phyloP scores from a whole-genome alignment of 2,888 invertebrate species.

The Autographa gamma region DNA sequence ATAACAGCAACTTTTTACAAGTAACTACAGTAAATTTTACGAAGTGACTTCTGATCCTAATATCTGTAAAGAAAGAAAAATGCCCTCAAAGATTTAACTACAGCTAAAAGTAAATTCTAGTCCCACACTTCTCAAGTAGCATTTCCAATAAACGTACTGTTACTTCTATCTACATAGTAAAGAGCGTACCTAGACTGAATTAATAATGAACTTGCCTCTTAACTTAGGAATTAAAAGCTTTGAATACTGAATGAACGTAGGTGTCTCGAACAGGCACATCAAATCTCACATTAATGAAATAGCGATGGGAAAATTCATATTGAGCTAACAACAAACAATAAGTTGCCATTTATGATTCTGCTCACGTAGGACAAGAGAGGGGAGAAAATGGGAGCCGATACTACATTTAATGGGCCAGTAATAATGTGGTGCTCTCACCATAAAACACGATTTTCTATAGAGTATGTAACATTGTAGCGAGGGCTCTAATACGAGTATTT shows the following conservation, averaged over 20 bases:
- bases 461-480: conserved; percentile 20
- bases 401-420: conserved; percentile 13
- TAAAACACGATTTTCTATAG: conserved; percentile 11
- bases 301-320: conserved; percentile 2
- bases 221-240: too few relatives aligned
- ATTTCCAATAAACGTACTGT: too few relatives aligned
- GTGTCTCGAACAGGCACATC: not conserved
- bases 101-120: too few relatives aligned
- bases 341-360: conserved; percentile 9
- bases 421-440: conserved; percentile 10
- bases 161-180: too few relatives aligned
- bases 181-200: too few relatives aligned
- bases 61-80: too few relatives aligned
- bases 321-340: not conserved
- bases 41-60: too few relatives aligned
- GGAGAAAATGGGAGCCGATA: conserved; percentile 6
- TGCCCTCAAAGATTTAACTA: too few relatives aligned
- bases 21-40: too few relatives aligned
- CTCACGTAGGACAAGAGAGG: conserved; percentile 2
- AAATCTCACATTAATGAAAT: not conserved
- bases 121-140: too few relatives aligned
- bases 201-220: too few relatives aligned
- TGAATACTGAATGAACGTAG: too few relatives aligned
- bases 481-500: conserved; percentile 28
- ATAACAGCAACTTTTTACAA: not conserved